Percentiles rank a stretch among this genome's conserved stretches.
Evolutionary conservation across 1,140 invertebrate genomes (phyloP).

Genomic region (Araneus ventricosus): DNA sequence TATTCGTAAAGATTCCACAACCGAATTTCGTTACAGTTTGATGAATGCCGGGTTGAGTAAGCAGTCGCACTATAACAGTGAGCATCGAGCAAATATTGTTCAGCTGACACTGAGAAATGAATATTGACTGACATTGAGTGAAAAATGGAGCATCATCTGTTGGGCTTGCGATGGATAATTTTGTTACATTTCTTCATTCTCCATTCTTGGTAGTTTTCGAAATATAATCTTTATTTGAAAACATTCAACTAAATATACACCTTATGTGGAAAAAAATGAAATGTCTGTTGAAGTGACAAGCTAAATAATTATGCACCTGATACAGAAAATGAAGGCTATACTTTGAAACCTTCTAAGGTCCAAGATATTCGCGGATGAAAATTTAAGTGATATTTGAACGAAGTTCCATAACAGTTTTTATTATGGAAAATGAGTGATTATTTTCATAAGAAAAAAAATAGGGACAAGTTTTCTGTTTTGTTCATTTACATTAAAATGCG

Average conservation of each 20-base stretch:
- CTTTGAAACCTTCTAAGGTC: too few species aligned
- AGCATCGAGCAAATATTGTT: background rate
- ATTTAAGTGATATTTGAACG: too few species aligned
- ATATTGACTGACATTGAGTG: background rate
- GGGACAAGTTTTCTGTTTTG: too few species aligned
- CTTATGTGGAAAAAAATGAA: background rate
- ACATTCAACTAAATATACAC: background rate
- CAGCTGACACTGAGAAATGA: background rate
- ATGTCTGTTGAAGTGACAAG: too few species aligned
- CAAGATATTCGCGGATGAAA: too few species aligned
- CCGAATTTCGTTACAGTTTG: background rate
- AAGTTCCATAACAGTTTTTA: too few species aligned
- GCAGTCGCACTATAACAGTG: background rate
- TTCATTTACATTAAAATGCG: too few species aligned
- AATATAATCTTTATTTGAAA: background rate
- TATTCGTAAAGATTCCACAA: background rate
- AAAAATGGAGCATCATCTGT: background rate
- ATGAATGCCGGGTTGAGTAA: background rate
- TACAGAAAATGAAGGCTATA: too few species aligned
- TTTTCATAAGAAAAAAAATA: too few species aligned
- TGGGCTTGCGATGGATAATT: background rate
- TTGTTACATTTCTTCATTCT: too few species aligned
- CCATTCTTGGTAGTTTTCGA: background rate
- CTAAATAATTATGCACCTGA: too few species aligned
- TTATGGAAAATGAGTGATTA: too few species aligned